Evolutionary conservation across 2,797 vertebrate species (phyloP), one percentile per base, ranked within the genome.

Genomic region (Heterohyrax brucei): DNA sequence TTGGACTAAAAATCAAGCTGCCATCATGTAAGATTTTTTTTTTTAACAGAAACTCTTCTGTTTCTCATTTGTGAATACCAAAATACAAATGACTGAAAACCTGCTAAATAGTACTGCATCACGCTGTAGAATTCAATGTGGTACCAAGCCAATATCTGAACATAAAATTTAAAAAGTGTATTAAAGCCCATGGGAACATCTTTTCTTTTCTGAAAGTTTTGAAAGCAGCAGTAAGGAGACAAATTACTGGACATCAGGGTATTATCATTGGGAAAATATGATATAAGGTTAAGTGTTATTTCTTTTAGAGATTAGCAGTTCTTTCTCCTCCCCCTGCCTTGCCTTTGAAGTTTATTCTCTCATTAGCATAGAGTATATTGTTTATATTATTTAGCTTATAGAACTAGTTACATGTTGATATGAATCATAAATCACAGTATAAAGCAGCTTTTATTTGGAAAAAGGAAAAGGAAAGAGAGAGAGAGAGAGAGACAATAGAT

Each of bases 371-470:
- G 62, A 76, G 6, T 95, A 24, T 9, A 28, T 56, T 12, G 33
- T 89, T 85, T 75, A 22, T 93, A 68, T 79, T 87, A 46, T 70
- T 95, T n/a, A 92, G n/a, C 33, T 93, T 91, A 70, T 0, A 88
- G 7, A 94, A 66, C 12, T 59, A 44, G n/a, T 24, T 24, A 85
- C 16, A 56, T 87, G 33, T 87, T 77, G 72, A 50, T 28, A 81
- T 77, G 18, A 93, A 72, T 6, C 26, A 61, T 68, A 86, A 94
- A 86, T 79, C 22, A 95, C 7, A 78, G 61, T 28, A 53, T 46
- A n/a, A 73, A 96, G n/a, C 53, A 70, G n/a, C 10, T 6, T 68
- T 50, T 82, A 66, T 24, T 59, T 89, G 48, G 16, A 64, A 50
- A 26, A 24, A 53, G 26, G 12, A 72, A 12, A 22, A 24, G 5